Evolutionary conservation across 2,888 invertebrate genomes (phyloP).

Genomic region (Portevinia maculata): DNA sequence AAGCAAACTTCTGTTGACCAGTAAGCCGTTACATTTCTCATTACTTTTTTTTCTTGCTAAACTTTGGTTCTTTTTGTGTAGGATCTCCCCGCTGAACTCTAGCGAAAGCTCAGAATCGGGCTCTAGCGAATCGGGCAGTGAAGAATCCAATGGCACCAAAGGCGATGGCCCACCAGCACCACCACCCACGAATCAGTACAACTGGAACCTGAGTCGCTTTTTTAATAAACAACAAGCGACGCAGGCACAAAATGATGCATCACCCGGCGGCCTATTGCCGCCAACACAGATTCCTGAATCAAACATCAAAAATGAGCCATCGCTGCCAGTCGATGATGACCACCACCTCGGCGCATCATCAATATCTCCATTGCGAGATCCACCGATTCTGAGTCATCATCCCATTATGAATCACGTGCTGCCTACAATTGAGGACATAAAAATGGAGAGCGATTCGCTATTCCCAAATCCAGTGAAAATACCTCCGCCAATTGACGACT

Average conservation of each 20-base stretch:
- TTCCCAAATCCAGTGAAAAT: constrained; percentile 73
- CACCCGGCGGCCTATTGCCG: constrained; percentile 75
- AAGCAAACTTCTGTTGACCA: constrained; percentile 82
- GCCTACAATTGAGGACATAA: constrained; percentile 77
- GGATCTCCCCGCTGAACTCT: constrained; percentile 84
- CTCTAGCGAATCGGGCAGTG: constrained; percentile 82
- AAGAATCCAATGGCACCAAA: constrained; percentile 79
- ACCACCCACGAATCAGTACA: constrained; percentile 79
- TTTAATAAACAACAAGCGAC: constrained; percentile 78
- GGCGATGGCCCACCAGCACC: constrained; percentile 75
- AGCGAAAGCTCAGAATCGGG: constrained; percentile 83
- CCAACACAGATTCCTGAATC: constrained; percentile 65
- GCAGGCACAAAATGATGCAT: constrained; percentile 76
- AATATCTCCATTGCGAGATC: constrained; percentile 74
- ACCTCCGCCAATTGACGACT: constrained; percentile 75
- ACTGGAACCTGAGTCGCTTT: constrained; percentile 80
- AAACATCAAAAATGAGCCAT: constrained; percentile 77
- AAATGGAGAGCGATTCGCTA: constrained; percentile 78
- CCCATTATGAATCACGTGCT: constrained; percentile 69
- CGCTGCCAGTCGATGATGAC: constrained; percentile 78
- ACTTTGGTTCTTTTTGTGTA: constrained; percentile 76
- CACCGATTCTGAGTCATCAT: constrained; percentile 73
- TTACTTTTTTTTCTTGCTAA: no score
- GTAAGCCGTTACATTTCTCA: constrained; percentile 78
- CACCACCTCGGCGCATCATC: constrained; percentile 76